A percentile compares a stretch with the other conserved stretches of the same genome.
Evolutionary conservation across 2,113 vertebrate genomes (phyloP).

Genomic region (Nibea coibor): DNA sequence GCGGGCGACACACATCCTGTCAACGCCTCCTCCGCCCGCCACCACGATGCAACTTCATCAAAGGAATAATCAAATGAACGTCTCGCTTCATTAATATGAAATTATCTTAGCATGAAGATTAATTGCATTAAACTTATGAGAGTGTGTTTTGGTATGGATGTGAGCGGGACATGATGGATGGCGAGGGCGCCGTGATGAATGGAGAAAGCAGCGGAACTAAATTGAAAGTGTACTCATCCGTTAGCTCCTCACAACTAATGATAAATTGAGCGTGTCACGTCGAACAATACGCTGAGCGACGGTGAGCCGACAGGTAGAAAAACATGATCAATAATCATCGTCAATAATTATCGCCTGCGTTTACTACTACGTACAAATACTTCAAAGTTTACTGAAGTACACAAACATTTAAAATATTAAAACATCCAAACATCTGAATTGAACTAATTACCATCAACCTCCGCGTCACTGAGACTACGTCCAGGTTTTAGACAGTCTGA

Average conservation of each 20-base stretch:
- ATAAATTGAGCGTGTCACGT: constrained; percentile 99
- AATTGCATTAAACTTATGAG: constrained; percentile 98
- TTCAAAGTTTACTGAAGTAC: too few relatives aligned
- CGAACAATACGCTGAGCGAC: constrained; percentile 90
- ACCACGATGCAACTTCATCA: constrained; percentile 87
- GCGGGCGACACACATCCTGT: constrained; percentile 74
- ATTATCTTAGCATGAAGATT: constrained; percentile 96
- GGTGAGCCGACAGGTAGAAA: constrained; percentile 82
- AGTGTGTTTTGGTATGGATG: constrained; percentile 91
- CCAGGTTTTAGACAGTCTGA: too few relatives aligned
- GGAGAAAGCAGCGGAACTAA: constrained; percentile 98
- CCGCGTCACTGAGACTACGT: too few relatives aligned
- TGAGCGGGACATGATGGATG: constrained; percentile 92
- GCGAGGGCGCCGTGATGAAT: constrained; percentile 94
- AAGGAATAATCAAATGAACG: constrained; percentile 88
- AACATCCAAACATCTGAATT: too few relatives aligned
- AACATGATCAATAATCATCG: too few relatives aligned
- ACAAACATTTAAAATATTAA: too few relatives aligned
- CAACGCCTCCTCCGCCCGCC: constrained; percentile 59
- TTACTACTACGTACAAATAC: too few relatives aligned
- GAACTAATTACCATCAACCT: too few relatives aligned
- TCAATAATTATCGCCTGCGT: constrained; percentile 31
- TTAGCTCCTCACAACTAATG: constrained; percentile 98
- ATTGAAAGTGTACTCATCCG: constrained; percentile 99
- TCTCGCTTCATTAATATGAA: constrained; percentile 95